These are phyloP conservation scores for Epinephelus malabaricus DNA, from an alignment of 2,797 vertebrate genomes.

Conservation along the genomic window DNA sequence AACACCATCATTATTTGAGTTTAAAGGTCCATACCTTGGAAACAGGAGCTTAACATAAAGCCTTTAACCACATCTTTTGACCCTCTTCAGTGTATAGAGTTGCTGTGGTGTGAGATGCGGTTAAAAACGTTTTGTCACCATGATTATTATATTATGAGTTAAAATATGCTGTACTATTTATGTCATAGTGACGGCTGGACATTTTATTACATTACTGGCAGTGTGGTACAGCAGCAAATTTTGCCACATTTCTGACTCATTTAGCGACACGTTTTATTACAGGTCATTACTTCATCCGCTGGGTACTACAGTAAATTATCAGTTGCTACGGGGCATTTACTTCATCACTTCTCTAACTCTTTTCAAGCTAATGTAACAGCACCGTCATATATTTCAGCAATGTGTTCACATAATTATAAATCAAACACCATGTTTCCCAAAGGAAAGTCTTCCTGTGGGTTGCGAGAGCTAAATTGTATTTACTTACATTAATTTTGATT, in stretches of 20 bases:
- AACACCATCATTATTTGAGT: background rate
- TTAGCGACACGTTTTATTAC: constrained; percentile 38
- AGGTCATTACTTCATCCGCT: constrained; percentile 41
- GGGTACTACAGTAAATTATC: constrained; percentile 41
- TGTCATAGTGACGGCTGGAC: background rate
- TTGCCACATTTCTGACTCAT: constrained; percentile 28
- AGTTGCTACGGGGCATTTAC: constrained; percentile 38
- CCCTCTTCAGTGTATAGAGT: background rate
- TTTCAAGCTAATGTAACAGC: constrained; percentile 40
- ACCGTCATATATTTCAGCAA: constrained; percentile 41
- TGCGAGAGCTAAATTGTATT: constrained; percentile 26
- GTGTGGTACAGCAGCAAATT: background rate
- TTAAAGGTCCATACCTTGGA: background rate
- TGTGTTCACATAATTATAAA: constrained; percentile 51
- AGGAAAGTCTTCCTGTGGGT: constrained; percentile 13
- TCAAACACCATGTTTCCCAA: constrained; percentile 41
- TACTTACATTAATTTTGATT: constrained; percentile 34
- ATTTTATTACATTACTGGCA: constrained; percentile 15
- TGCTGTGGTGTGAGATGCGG: background rate
- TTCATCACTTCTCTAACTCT: constrained; percentile 38
- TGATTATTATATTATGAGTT: background rate
- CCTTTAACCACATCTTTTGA: background rate
- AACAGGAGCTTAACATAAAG: background rate
- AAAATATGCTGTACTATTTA: constrained; percentile 6
- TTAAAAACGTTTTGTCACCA: constrained; percentile 1